Percentiles rank a stretch among this genome's conserved stretches.
Conservation (phyloP, 2,797 vertebrate genomes). For the Linurgus olivaceus region DNA sequence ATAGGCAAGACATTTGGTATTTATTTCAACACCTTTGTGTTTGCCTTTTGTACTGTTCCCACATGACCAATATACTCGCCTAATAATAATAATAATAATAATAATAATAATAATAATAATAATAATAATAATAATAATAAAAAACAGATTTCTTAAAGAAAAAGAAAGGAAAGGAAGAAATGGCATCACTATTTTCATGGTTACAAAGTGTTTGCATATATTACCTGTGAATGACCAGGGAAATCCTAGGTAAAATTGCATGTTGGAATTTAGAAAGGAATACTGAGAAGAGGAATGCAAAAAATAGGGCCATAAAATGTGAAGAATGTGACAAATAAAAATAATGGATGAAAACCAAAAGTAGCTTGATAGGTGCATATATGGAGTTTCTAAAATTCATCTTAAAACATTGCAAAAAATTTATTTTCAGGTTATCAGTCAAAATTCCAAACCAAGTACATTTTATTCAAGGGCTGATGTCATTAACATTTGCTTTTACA, state of each 20-base stretch:
- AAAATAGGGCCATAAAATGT: not conserved
- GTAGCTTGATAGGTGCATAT: not conserved
- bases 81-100: too few species aligned
- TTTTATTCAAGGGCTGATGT: not conserved
- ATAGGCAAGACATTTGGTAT: not conserved
- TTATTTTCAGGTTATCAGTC: not conserved
- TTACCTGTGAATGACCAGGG: not conserved
- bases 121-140: too few species aligned
- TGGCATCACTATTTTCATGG: not conserved
- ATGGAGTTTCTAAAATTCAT: not conserved
- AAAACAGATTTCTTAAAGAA: not conserved
- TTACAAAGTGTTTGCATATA: not conserved
- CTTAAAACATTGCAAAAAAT: not conserved
- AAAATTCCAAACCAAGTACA: not conserved
- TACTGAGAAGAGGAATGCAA: not conserved
- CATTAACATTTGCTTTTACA: not conserved
- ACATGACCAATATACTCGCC: not conserved
- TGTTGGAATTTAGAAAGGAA: slow-evolving; percentile 2
- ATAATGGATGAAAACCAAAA: not conserved
- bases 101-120: not conserved
- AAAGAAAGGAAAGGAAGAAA: not conserved
- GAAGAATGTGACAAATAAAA: not conserved
- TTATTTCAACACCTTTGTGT: not conserved
- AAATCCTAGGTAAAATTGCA: slow-evolving; percentile 11
- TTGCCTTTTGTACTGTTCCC: not conserved